phyloP scores from a whole-genome alignment of 1,140 invertebrate genomes.

The Zaprionus ornatus region DNA sequence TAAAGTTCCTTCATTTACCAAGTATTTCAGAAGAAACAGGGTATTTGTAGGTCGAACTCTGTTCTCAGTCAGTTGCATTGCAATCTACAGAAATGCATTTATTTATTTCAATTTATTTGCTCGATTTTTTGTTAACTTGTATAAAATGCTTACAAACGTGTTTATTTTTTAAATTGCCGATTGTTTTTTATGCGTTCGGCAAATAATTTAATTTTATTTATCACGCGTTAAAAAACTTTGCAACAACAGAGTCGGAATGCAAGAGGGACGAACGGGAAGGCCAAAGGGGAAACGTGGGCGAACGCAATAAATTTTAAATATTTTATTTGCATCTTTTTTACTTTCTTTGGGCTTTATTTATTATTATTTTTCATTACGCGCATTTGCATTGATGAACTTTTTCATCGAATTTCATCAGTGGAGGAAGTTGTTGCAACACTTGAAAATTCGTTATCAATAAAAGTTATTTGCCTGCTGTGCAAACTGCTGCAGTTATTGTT shows the following conservation, averaged over 20 bases:
- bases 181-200: slow-evolving; percentile 61
- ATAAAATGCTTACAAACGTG: slow-evolving; percentile 68
- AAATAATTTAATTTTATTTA: slow-evolving; percentile 82
- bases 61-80: slow-evolving; percentile 56
- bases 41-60: neutral
- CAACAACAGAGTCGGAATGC: slow-evolving; percentile 25
- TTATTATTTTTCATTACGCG: slow-evolving; percentile 31
- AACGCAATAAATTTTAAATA: slow-evolving; percentile 71
- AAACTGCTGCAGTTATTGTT: slow-evolving; percentile 25
- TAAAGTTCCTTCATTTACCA: neutral
- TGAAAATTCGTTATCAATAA: slow-evolving; percentile 76
- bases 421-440: slow-evolving; percentile 27
- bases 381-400: slow-evolving; percentile 56
- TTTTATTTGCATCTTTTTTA: slow-evolving; percentile 29
- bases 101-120: slow-evolving; percentile 54
- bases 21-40: neutral
- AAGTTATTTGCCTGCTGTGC: slow-evolving; percentile 51
- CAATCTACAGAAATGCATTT: slow-evolving; percentile 65
- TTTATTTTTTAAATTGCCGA: slow-evolving; percentile 77
- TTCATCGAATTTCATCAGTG: slow-evolving; percentile 10
- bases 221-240: slow-evolving; percentile 42
- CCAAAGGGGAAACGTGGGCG: slow-evolving; percentile 23
- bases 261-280: neutral
- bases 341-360: slow-evolving; percentile 4
- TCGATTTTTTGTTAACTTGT: slow-evolving; percentile 45